A percentile compares a stretch with the other conserved stretches of the same genome.
phyloP scores from a whole-genome alignment of 2,888 invertebrate species.

The Opisthograptis luteolata region DNA sequence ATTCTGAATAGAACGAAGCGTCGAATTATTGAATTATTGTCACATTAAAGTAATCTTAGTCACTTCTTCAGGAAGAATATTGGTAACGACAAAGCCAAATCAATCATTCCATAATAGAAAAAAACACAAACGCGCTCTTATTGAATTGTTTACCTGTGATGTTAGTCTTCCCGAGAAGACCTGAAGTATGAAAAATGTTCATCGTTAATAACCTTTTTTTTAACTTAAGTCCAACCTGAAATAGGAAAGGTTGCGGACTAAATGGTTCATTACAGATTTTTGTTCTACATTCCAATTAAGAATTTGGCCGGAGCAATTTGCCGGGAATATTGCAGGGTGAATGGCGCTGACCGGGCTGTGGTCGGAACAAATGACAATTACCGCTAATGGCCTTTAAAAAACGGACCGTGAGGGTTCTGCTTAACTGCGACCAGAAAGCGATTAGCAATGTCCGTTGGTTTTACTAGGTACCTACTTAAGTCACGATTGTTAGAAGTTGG shows the following conservation, averaged over 20 bases:
- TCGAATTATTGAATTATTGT: slow-evolving; percentile 13
- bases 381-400: slow-evolving; percentile 10
- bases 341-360: slow-evolving; percentile 53
- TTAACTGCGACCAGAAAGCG: slow-evolving; percentile 20
- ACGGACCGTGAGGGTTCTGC: not conserved
- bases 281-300: slow-evolving; percentile 59
- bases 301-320: slow-evolving; percentile 66
- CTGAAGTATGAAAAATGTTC: slow-evolving; percentile 84
- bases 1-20: not conserved
- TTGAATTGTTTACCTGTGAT: slow-evolving; percentile 80
- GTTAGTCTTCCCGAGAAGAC: slow-evolving; percentile 86
- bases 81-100: slow-evolving; percentile 34
- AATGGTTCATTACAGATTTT: slow-evolving; percentile 67
- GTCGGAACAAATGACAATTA: slow-evolving; percentile 40
- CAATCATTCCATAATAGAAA: slow-evolving; percentile 70
- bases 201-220: slow-evolving; percentile 79
- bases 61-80: slow-evolving; percentile 1
- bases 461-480: no score
- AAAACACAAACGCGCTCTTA: slow-evolving; percentile 59
- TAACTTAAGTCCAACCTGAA: slow-evolving; percentile 78
- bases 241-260: slow-evolving; percentile 80
- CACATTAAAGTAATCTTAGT: not conserved
- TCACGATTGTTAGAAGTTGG: no score
- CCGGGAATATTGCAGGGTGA: slow-evolving; percentile 50
- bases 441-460: not conserved